Conservation (phyloP, 2,797 vertebrate genomes). For the Silurus aristotelis region DNA sequence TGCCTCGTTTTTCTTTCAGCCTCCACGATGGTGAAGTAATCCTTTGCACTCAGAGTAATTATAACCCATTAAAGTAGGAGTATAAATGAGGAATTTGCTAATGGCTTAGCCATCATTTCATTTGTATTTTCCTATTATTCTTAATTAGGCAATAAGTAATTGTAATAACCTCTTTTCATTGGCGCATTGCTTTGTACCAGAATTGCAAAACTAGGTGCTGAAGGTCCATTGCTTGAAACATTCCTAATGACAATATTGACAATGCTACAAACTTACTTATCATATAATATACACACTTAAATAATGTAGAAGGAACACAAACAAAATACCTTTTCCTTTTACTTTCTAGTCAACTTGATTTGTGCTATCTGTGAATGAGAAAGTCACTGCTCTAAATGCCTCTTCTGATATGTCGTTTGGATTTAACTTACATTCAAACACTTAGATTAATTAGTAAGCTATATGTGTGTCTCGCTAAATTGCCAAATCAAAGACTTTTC, state of each 20-base stretch:
- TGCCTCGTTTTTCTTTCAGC: constrained; percentile 13
- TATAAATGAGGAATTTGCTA: constrained; percentile 19
- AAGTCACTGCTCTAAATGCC: neutral
- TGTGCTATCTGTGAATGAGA: constrained; percentile 3
- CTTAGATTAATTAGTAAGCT: neutral
- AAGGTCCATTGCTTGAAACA: neutral
- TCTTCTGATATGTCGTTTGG: neutral
- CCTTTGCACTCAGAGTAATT: constrained; percentile 32
- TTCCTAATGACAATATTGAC: neutral
- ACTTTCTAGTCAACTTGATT: neutral
- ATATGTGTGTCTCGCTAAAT: neutral
- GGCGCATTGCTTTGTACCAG: neutral
- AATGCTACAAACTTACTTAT: neutral
- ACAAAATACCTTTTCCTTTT: neutral
- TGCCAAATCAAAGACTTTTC: constrained; percentile 9
- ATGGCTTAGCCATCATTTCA: constrained; percentile 36
- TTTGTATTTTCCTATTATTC: constrained; percentile 29
- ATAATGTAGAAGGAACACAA: neutral
- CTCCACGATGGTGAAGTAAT: constrained; percentile 24
- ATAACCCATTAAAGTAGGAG: constrained; percentile 42
- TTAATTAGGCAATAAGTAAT: constrained; percentile 25
- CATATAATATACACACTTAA: neutral
- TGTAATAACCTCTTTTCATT: constrained; percentile 9
- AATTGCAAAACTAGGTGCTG: neutral
- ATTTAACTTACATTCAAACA: neutral